Percentiles rank a stretch among this genome's conserved stretches.
These are phyloP conservation scores for Phataginus tetradactyla DNA, from an alignment of 2,797 vertebrate species.

Conservation along the genomic window DNA sequence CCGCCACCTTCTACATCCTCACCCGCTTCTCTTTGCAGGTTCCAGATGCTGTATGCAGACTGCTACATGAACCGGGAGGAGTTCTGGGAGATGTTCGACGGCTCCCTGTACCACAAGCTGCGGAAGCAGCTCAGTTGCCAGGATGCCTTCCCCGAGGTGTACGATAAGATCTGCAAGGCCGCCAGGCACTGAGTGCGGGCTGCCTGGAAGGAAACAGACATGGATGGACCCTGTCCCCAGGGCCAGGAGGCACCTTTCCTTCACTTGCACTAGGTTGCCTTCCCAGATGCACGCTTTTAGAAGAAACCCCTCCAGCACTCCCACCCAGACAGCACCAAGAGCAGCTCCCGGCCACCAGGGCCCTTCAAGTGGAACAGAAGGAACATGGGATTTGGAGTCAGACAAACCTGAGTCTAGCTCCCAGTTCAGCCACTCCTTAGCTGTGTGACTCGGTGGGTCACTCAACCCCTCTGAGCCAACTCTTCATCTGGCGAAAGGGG, in stretches of 20 bases:
- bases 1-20: rapidly evolving
- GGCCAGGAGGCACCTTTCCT: not conserved
- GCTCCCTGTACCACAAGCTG: conserved; percentile 93
- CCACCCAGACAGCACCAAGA: not conserved
- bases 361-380: not conserved
- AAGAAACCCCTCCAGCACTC: conserved; percentile 52
- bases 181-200: conserved; percentile 92
- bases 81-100: conserved; percentile 99
- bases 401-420: not conserved
- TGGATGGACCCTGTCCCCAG: not conserved
- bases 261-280: conserved; percentile 41
- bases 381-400: conserved; percentile 4
- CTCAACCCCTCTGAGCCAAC: not conserved
- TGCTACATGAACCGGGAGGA: conserved; percentile 97
- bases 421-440: not conserved
- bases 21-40: conserved; percentile 85
- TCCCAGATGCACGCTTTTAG: conserved; percentile 51
- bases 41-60: conserved; percentile 99
- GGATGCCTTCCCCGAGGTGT: conserved; percentile 97
- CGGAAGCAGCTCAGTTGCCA: conserved; percentile 93
- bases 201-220: rapidly evolving
- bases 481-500: not conserved
- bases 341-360: not conserved
- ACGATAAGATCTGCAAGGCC: conserved; percentile 98
- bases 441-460: conserved; percentile 1